phyloP scores from a whole-genome alignment of 1,140 invertebrate species.

The Drosophila orosa region DNA sequence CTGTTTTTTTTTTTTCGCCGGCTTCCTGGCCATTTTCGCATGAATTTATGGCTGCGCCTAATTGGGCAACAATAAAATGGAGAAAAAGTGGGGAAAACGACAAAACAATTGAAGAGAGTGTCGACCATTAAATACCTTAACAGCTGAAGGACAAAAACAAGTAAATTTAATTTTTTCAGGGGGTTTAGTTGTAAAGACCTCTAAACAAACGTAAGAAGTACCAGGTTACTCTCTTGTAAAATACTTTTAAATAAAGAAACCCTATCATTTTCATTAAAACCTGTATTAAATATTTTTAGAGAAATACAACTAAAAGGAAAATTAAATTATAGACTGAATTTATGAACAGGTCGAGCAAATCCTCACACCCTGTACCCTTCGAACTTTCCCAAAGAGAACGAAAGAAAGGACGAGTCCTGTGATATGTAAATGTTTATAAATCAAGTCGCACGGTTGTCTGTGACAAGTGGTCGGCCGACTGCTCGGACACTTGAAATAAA shows the following conservation, averaged over 20 bases:
- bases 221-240: too few relatives aligned
- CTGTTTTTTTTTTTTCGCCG: slow-evolving; percentile 11
- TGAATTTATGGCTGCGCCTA: slow-evolving; percentile 79
- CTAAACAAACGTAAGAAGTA: too few relatives aligned
- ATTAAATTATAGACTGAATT: neutral
- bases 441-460: slow-evolving; percentile 67
- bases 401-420: slow-evolving; percentile 20
- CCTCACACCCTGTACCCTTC: neutral
- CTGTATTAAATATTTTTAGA: too few relatives aligned
- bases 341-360: neutral
- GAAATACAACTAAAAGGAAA: too few relatives aligned
- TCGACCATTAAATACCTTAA: neutral
- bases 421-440: slow-evolving; percentile 80
- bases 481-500: slow-evolving; percentile 71
- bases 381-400: too few relatives aligned
- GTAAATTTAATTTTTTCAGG: too few relatives aligned
- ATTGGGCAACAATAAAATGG: slow-evolving; percentile 63
- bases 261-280: too few relatives aligned
- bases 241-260: too few relatives aligned
- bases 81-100: neutral
- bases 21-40: slow-evolving; percentile 7
- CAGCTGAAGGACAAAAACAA: neutral
- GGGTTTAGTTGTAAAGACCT: too few relatives aligned
- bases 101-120: neutral
- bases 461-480: slow-evolving; percentile 74